Base-by-base conservation (phyloP, 2,888 invertebrate genomes). In the Epistrophe eligans region DNA sequence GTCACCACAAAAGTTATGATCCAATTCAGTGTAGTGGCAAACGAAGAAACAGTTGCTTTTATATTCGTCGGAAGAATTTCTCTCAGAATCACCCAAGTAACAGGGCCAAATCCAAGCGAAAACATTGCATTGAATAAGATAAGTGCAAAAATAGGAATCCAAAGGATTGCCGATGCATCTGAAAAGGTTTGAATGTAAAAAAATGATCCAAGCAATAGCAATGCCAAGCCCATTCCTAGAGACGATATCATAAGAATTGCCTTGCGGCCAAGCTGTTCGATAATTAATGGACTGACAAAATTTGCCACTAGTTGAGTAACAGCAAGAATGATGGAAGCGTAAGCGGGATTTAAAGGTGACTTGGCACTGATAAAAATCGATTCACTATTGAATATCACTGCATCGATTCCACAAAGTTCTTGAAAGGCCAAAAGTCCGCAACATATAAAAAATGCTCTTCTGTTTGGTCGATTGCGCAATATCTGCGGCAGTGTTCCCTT, bases 391-490 rank as follows among this genome's bases (percentile, higher is more conserved):
- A 97, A 96, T 3, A 97, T 94, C 0, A 97, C 95, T 0, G 96
- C 96, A 91, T 97, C 97, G 90, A 97, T 96, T 0, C 97, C 97
- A 1, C 95, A 95, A 84, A 97, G 94, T 92, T 98, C 98, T 91
- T 98, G 98, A 92, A 97, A 96, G 89, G 95, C 93, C 72, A 97
- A 96, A 77, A 98, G 94, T 5, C 95, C 95, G 89, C 95, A 95
- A 0, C 96, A 96, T 66, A 96, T 95, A 88, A 97, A 94, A 90
- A 97, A 94, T 0, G 97, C 97, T 90, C 95, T 96, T 88, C 96
- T 95, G 91, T 97, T 95, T 24, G 95, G 94, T 81, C 95, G 95
- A 9, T 95, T 95, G 89, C 94, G 95, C 91, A 93, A 94, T 0
- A 96, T 93, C 89, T 96, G 96, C 0, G 92, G 90, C 0, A 92